phyloP scores from a whole-genome alignment of 2,888 invertebrate species.

The Calliphora vomitoria region DNA sequence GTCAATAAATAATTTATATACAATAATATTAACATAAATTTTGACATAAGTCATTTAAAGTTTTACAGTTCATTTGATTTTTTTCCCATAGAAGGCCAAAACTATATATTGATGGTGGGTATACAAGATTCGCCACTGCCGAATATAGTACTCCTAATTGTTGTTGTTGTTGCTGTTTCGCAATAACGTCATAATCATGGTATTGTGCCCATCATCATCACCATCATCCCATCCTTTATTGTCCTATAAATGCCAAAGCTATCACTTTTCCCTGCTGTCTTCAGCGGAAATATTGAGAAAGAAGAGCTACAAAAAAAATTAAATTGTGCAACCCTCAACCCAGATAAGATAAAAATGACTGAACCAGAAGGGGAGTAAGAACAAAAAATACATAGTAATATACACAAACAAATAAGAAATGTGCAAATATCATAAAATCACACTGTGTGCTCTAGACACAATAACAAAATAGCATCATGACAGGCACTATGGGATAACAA shows the following conservation, averaged over 20 bases:
- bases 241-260: conserved; percentile 56
- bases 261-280: conserved; percentile 38
- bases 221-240: conserved; percentile 25
- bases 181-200: not conserved
- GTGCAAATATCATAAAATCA: conserved; percentile 71
- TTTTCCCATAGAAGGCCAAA: too few species aligned
- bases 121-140: too few species aligned
- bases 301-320: not conserved
- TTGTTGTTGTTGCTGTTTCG: not conserved
- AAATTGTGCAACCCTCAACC: conserved; percentile 26
- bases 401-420: conserved; percentile 59
- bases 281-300: conserved; percentile 37
- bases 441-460: conserved; percentile 20
- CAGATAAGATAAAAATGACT: conserved; percentile 33
- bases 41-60: too few species aligned
- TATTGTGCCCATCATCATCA: conserved; percentile 18
- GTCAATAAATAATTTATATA: too few species aligned
- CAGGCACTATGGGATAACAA: conserved; percentile 15
- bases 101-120: too few species aligned
- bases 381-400: not conserved
- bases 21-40: too few species aligned
- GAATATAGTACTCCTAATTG: too few species aligned
- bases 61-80: too few species aligned
- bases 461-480: not conserved
- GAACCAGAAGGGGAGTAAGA: not conserved